Conservation (phyloP, 2,797 vertebrate genomes). For the Pogonophryne albipinna region DNA sequence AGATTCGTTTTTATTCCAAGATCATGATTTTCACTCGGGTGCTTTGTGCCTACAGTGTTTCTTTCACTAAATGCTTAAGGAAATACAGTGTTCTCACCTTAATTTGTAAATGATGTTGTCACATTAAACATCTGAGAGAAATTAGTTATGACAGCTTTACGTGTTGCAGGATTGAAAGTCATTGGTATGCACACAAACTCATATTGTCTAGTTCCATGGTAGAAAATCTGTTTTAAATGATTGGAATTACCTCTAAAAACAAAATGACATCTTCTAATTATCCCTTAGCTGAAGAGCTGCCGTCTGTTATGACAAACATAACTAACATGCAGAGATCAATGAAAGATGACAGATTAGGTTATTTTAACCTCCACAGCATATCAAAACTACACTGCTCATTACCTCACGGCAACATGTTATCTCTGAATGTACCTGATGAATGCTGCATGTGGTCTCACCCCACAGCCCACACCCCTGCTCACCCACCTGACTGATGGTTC, state of each 20-base stretch:
- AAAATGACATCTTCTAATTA: conserved; percentile 52
- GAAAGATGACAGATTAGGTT: conserved; percentile 74
- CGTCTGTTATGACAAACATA: conserved; percentile 66
- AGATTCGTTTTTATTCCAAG: not conserved
- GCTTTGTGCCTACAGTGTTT: conserved; percentile 1
- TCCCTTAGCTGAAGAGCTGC: conserved; percentile 37
- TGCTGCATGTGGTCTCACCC: conserved; percentile 24
- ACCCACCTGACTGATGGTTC: conserved; percentile 49
- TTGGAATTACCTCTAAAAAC: conserved; percentile 46
- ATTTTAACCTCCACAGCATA: conserved; percentile 62
- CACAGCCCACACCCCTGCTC: conserved; percentile 38
- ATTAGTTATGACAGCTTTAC: conserved; percentile 33
- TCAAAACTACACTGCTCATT: conserved; percentile 63
- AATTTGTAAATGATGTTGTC: conserved; percentile 20
- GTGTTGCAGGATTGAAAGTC: conserved; percentile 18
- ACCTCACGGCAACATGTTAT: conserved; percentile 59
- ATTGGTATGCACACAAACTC: conserved; percentile 18
- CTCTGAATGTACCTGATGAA: conserved; percentile 58
- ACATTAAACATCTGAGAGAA: conserved; percentile 23
- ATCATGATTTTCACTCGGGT: not conserved
- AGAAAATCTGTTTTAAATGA: conserved; percentile 46
- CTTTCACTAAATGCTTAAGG: conserved; percentile 10
- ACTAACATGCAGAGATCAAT: conserved; percentile 66
- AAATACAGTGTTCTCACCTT: not conserved
- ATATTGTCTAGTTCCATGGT: conserved; percentile 14